phyloP scores from a whole-genome alignment of 1,140 invertebrate genomes.

The Musca vetustissima region DNA sequence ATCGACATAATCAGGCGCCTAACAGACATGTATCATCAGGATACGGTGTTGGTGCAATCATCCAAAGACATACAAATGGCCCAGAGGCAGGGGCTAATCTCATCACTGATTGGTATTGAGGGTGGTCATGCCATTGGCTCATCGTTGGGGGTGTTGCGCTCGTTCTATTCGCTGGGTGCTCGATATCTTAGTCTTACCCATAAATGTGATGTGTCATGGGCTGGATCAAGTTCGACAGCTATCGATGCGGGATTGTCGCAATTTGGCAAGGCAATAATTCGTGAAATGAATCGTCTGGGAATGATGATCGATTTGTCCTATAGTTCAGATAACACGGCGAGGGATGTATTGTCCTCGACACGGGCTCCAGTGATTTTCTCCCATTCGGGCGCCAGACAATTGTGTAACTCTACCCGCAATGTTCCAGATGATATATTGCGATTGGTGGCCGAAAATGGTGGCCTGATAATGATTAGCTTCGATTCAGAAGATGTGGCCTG shows the following conservation, averaged over 20 bases:
- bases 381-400: constrained; percentile 81
- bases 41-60: constrained; percentile 71
- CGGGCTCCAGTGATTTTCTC: constrained; percentile 91
- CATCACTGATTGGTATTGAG: constrained; percentile 82
- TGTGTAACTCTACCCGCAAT: constrained; percentile 86
- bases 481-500: constrained; percentile 83
- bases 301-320: constrained; percentile 94
- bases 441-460: constrained; percentile 78
- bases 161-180: constrained; percentile 82
- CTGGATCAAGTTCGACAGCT: constrained; percentile 53
- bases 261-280: constrained; percentile 77
- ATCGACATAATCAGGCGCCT: constrained; percentile 86
- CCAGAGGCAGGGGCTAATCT: constrained; percentile 75
- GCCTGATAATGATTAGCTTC: constrained; percentile 90
- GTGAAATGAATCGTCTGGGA: constrained; percentile 86
- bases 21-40: constrained; percentile 72
- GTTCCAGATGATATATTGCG: constrained; percentile 84
- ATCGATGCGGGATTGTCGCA: constrained; percentile 61
- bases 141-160: constrained; percentile 77
- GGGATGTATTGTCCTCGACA: constrained; percentile 78
- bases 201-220: constrained; percentile 79
- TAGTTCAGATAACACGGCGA: constrained; percentile 82
- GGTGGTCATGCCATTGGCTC: constrained; percentile 85
- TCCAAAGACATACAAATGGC: constrained; percentile 74
- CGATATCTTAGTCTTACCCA: constrained; percentile 80